A percentile compares a stretch with the other conserved stretches of the same genome.
These are phyloP conservation scores for Disparrhopalites patrizii DNA, from an alignment of 2,888 invertebrate species.

Conservation along the genomic window DNA sequence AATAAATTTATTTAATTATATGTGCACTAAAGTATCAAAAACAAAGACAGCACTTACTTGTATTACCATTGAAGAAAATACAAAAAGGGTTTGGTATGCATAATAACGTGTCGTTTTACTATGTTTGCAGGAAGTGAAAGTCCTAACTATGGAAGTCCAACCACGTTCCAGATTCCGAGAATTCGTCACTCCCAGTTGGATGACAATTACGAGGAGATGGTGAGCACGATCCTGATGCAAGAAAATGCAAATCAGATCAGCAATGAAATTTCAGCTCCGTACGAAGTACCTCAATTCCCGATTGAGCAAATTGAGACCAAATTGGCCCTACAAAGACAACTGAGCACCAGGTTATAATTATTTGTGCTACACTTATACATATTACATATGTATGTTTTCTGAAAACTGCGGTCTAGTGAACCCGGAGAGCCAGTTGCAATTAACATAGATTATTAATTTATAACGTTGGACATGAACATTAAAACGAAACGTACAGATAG, in stretches of 20 bases:
- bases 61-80: not conserved
- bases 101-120: not conserved
- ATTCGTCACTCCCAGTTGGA: constrained; percentile 49
- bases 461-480: too few species aligned
- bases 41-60: not conserved
- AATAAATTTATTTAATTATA: too few species aligned
- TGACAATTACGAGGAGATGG: constrained; percentile 49
- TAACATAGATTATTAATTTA: too few species aligned
- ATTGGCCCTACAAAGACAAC: constrained; percentile 78
- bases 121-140: constrained; percentile 66
- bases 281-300: constrained; percentile 96
- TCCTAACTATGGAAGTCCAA: constrained; percentile 55
- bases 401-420: too few species aligned
- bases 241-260: constrained; percentile 40
- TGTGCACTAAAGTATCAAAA: too few species aligned
- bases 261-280: constrained; percentile 90
- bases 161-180: constrained; percentile 47
- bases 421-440: too few species aligned
- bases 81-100: not conserved
- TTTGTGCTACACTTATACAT: not conserved
- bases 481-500: too few species aligned
- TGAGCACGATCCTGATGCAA: constrained; percentile 53
- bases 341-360: constrained; percentile 75
- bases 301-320: constrained; percentile 96
- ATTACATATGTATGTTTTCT: too few species aligned